A percentile compares a stretch with the other conserved stretches of the same genome.
Conservation (phyloP, 2,113 vertebrate species). For the Piprites chloris region DNA sequence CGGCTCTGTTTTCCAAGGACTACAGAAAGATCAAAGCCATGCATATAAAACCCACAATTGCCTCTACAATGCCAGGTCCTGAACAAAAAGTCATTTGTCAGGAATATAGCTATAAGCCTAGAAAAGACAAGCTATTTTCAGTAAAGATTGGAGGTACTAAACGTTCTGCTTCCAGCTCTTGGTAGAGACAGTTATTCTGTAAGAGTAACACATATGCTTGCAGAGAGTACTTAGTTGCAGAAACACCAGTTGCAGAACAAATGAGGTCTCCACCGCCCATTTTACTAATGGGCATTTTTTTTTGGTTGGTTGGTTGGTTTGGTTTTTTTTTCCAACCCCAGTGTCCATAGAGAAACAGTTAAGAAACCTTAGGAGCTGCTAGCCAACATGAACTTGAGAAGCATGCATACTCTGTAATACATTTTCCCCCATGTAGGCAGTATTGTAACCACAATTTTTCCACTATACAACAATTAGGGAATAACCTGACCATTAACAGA, state of each 20-base stretch:
- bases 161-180: background rate
- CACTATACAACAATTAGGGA: background rate
- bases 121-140: background rate
- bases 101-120: background rate
- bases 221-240: background rate
- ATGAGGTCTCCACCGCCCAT: background rate
- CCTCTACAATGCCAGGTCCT: background rate
- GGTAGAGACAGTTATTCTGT: background rate
- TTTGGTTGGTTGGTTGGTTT: background rate
- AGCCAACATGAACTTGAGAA: background rate
- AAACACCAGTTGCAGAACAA: background rate
- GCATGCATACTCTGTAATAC: background rate
- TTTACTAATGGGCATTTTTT: background rate
- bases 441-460: background rate
- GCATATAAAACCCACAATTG: background rate
- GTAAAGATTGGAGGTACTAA: background rate
- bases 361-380: background rate
- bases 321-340: background rate
- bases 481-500: background rate
- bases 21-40: conserved; percentile 9
- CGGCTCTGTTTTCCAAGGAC: conserved; percentile 10
- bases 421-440: background rate
- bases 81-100: background rate
- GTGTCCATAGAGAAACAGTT: background rate
- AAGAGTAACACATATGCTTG: background rate